Conservation (phyloP, 2,797 vertebrate genomes). For the Heliangelus exortis region DNA sequence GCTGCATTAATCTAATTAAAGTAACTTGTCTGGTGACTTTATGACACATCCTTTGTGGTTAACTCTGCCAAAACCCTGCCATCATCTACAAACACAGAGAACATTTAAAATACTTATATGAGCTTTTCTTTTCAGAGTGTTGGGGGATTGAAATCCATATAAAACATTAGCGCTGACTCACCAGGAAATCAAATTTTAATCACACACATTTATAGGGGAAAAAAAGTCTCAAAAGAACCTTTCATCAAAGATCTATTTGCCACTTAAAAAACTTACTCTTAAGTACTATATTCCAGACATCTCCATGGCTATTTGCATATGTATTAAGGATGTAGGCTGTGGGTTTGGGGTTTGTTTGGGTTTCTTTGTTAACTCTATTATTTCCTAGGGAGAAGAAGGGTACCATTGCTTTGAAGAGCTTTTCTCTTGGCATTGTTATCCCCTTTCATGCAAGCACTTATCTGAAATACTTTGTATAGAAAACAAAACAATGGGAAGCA, state of each 20-base stretch:
- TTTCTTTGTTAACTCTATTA: neutral
- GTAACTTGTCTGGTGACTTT: neutral
- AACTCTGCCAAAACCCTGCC: neutral
- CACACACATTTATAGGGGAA: neutral
- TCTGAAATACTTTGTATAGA: neutral
- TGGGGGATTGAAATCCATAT: neutral
- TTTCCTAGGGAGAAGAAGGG: neutral
- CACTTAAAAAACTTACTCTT: neutral
- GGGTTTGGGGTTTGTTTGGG: neutral
- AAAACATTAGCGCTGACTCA: fast-evolving
- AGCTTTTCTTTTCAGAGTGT: neutral
- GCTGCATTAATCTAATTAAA: neutral
- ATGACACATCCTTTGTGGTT: neutral
- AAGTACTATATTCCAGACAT: neutral
- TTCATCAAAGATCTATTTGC: neutral
- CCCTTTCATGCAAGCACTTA: neutral
- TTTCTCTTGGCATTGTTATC: neutral
- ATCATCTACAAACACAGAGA: neutral
- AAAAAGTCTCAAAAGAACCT: neutral
- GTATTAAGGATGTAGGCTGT: neutral
- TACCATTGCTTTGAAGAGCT: neutral
- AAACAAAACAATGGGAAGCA: slow-evolving; percentile 20
- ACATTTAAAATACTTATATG: neutral
- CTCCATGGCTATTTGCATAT: neutral
- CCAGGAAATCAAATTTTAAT: neutral